Percentiles rank a stretch among this genome's conserved stretches.
phyloP scores from a whole-genome alignment of 2,888 invertebrate species.

The Ctena decussata region DNA sequence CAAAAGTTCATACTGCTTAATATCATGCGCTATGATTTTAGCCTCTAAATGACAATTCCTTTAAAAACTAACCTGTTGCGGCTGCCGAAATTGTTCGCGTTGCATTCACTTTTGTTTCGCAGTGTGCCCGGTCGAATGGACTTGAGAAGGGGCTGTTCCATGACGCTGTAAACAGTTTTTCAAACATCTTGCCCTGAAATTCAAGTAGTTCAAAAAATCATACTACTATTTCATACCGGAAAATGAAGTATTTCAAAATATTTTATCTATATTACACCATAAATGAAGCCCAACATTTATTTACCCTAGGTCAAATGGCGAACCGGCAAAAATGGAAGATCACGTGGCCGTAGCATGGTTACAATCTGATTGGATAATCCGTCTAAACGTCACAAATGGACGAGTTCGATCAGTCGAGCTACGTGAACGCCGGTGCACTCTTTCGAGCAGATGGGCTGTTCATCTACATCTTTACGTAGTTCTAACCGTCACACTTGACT shows the following conservation, averaged over 20 bases:
- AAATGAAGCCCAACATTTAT: not conserved
- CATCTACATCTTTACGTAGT: no score
- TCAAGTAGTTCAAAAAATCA: not conserved
- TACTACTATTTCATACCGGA: not conserved
- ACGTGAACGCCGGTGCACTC: no score
- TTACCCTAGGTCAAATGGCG: not conserved
- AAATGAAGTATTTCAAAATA: not conserved
- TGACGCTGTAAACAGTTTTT: slow-evolving; percentile 82
- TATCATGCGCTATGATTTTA: no score
- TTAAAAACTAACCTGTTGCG: slow-evolving; percentile 49
- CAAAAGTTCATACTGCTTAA: no score
- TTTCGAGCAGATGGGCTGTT: no score
- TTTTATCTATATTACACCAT: not conserved
- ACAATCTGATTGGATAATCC: slow-evolving; percentile 21
- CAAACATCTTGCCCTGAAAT: slow-evolving; percentile 79
- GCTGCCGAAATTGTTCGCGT: slow-evolving; percentile 85
- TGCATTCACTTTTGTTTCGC: slow-evolving; percentile 72
- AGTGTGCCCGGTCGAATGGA: slow-evolving; percentile 73
- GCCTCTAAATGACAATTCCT: no score
- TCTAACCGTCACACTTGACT: no score
- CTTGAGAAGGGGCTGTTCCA: slow-evolving; percentile 82
- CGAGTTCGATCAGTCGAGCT: not conserved
- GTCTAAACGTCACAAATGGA: slow-evolving; percentile 37
- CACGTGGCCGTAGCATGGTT: not conserved
- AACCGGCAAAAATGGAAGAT: slow-evolving; percentile 6